phyloP scores from a whole-genome alignment of 2,888 invertebrate genomes.

The Apamea monoglypha region DNA sequence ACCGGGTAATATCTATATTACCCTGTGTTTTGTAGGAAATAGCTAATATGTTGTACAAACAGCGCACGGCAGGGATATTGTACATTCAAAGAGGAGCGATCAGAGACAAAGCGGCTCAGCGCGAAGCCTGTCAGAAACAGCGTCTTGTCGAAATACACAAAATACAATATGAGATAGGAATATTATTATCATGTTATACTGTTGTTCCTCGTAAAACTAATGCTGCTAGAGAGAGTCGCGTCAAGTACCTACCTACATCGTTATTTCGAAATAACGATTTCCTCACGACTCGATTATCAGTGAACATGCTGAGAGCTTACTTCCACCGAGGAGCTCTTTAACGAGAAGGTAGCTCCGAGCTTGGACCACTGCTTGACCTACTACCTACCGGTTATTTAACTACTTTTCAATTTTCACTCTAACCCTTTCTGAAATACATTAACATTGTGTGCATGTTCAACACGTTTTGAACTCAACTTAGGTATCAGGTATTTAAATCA shows the following conservation, averaged over 20 bases:
- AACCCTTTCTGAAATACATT: background rate
- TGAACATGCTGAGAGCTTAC: slow-evolving; percentile 3
- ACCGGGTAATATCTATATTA: too few species aligned
- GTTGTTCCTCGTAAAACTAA: background rate
- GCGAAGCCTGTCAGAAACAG: background rate
- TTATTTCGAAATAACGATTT: slow-evolving; percentile 27
- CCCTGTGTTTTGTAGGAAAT: slow-evolving; percentile 28
- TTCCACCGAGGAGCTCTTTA: background rate
- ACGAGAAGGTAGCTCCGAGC: background rate
- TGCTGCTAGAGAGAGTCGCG: background rate
- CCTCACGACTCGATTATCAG: slow-evolving; percentile 11
- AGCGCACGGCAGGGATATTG: slow-evolving; percentile 16
- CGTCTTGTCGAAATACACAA: background rate
- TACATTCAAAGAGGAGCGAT: slow-evolving; percentile 18
- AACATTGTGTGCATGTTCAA: too few species aligned
- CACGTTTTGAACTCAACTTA: background rate
- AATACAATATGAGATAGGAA: slow-evolving; percentile 1
- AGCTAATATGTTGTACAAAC: slow-evolving; percentile 24
- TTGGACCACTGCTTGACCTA: background rate
- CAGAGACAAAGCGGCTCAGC: slow-evolving; percentile 24
- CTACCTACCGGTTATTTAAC: background rate
- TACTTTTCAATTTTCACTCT: background rate
- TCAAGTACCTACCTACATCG: background rate
- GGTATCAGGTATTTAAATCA: background rate
- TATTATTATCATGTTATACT: background rate